Evolutionary conservation across 2,888 invertebrate species (phyloP), one percentile per base, ranked within the genome.

Genomic region (Agriotes lineatus): DNA sequence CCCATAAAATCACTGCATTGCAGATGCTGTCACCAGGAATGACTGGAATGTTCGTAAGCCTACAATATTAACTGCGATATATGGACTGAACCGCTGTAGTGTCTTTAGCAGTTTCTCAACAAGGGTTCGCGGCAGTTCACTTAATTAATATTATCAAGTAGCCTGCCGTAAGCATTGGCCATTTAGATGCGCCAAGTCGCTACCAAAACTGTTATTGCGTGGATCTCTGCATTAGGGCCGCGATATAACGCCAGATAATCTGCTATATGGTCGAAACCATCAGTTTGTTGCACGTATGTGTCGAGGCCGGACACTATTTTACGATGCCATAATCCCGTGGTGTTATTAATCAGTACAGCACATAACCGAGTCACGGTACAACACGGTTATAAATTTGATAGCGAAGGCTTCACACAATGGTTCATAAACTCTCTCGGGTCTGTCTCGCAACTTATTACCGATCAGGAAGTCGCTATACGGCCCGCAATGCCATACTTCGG

Each of bases 371-470:
- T 12, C 33, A 48, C 48, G 59, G 33, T 60, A 60, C 35, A 60
- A 60, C 59, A 60, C 48, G 59, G 59, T 60, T 60, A 60, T 60
- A 60, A 60, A 60, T 45, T 60, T 60, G 59, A 60, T 60, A 60
- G 59, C 59, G 59, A 14, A 60, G 59, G 48, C 44, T 60, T 60
- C 59, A 60, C 45, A 60, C 59, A 60, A 60, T 60, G 48, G 59
- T 19, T 30, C 30, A 60, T 60, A 60, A 60, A 60, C 22, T 58
- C 39, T 30, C 12, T 22, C 44, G 25, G 30, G 35, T 30, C 30
- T n/a, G 59, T 45, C 59, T 30, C 45, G 12, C 25, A 60, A 60
- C 59, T 60, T 60, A 60, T 45, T 60, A 45, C 45, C 59, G 30
- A 60, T 60, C 33, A 60, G 59, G 59, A 60, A 60, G 48, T 48